Conservation (phyloP, 2,797 vertebrate genomes). For the Adelosebastes latens region DNA sequence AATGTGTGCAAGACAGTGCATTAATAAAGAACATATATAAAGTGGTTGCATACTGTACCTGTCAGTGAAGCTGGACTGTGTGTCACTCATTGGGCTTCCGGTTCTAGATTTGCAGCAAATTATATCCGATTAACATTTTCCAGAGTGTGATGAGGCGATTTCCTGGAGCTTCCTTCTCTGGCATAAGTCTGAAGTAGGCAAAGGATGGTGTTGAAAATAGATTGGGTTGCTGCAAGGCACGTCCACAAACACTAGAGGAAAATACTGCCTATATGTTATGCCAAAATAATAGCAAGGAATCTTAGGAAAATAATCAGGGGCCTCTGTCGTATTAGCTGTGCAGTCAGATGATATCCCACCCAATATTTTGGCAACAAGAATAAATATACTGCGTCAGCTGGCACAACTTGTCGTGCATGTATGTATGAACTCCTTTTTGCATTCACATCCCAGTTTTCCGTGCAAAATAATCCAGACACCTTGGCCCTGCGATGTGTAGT, state of each 20-base stretch:
- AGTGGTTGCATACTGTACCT: slow-evolving; percentile 81
- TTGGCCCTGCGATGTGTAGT: slow-evolving; percentile 56
- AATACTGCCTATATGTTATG: slow-evolving; percentile 22
- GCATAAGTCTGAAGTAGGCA: slow-evolving; percentile 65
- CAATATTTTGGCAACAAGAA: slow-evolving; percentile 51
- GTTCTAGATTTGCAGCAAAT: slow-evolving; percentile 87
- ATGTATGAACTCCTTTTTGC: slow-evolving; percentile 47
- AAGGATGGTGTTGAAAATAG: slow-evolving; percentile 32
- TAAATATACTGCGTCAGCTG: slow-evolving; percentile 61
- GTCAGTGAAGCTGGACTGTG: slow-evolving; percentile 96
- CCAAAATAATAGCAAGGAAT: slow-evolving; percentile 35
- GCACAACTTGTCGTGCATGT: slow-evolving; percentile 56
- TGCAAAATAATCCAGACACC: slow-evolving; percentile 45
- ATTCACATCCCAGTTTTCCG: slow-evolving; percentile 67
- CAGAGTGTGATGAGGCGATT: slow-evolving; percentile 70
- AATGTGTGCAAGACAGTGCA: background rate
- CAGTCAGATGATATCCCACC: slow-evolving; percentile 46
- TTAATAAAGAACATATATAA: background rate
- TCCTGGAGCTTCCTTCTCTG: slow-evolving; percentile 65
- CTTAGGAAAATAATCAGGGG: slow-evolving; percentile 26
- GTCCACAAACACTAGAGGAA: slow-evolving; percentile 42
- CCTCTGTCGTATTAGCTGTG: slow-evolving; percentile 58
- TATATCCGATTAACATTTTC: slow-evolving; percentile 95
- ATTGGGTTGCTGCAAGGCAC: slow-evolving; percentile 41
- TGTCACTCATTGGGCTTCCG: slow-evolving; percentile 99